These are phyloP conservation scores for Drosophila antonietae DNA, from an alignment of 2,888 invertebrate species.

Conservation along the genomic window DNA sequence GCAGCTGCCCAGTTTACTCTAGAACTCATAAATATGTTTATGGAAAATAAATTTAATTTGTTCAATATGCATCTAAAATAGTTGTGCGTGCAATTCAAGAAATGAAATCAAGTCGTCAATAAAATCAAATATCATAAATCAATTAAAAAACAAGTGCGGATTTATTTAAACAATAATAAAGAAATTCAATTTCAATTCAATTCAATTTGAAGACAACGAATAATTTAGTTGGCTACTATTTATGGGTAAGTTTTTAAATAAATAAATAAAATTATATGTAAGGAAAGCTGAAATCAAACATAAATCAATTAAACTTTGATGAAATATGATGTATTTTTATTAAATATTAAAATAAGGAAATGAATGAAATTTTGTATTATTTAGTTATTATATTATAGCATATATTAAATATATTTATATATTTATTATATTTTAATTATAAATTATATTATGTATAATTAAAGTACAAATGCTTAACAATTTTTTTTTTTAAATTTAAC, in stretches of 20 bases:
- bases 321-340: too few species aligned
- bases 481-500: too few species aligned
- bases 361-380: too few species aligned
- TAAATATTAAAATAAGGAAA: too few species aligned
- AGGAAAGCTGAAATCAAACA: too few species aligned
- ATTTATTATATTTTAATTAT: too few species aligned
- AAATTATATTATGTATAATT: too few species aligned
- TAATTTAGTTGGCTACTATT: background rate
- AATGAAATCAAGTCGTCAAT: constrained; percentile 12
- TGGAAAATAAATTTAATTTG: background rate
- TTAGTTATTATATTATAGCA: too few species aligned
- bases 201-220: constrained; percentile 11
- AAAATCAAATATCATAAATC: constrained; percentile 28
- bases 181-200: background rate
- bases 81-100: constrained; percentile 8
- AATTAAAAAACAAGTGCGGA: constrained; percentile 31
- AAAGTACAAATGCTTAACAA: too few species aligned
- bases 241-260: constrained; percentile 21
- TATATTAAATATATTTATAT: too few species aligned
- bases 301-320: too few species aligned
- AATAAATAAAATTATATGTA: too few species aligned
- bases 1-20: constrained; percentile 1
- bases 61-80: background rate
- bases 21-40: background rate
- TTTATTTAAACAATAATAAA: constrained; percentile 14